Evolutionary conservation across 2,888 invertebrate species (phyloP).

Genomic region (Platypus cylindrus): DNA sequence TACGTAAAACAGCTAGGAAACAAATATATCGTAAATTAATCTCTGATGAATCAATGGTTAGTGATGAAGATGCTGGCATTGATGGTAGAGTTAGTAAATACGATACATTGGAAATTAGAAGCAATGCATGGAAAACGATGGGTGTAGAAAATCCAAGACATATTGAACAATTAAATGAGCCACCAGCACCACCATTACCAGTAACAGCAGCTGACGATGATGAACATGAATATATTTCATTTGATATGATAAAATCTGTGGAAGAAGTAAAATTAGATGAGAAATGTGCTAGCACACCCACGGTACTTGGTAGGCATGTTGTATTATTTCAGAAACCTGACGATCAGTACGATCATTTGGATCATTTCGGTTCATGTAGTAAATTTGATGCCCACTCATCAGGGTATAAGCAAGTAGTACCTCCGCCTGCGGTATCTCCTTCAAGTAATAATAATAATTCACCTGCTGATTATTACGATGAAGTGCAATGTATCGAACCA

Average conservation of each 20-base stretch:
- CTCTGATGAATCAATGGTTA: constrained; percentile 5
- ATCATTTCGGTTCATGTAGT: constrained; percentile 67
- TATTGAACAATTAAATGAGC: constrained; percentile 43
- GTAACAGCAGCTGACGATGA: constrained; percentile 32
- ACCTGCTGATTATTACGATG: no score
- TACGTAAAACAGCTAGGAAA: constrained; percentile 34
- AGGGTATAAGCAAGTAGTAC: constrained; percentile 57
- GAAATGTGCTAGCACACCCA: constrained; percentile 31
- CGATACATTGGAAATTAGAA: constrained; percentile 63
- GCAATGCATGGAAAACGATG: constrained; percentile 70
- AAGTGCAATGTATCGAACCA: constrained; percentile 52
- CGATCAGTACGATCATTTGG: constrained; percentile 58
- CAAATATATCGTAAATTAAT: constrained; percentile 10
- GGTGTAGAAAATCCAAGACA: constrained; percentile 64
- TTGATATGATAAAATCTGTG: constrained; percentile 19
- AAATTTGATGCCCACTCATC: constrained; percentile 50
- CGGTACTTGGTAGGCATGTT: constrained; percentile 39
- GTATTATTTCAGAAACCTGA: constrained; percentile 19
- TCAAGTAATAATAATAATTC: constrained; percentile 57
- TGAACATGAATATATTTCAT: constrained; percentile 35
- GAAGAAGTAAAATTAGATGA: constrained; percentile 4
- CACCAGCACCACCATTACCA: no score
- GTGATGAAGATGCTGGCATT: constrained; percentile 33
- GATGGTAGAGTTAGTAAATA: constrained; percentile 40
- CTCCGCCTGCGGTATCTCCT: constrained; percentile 20